Conservation (phyloP, 2,797 vertebrate species). For the Carapus acus region DNA sequence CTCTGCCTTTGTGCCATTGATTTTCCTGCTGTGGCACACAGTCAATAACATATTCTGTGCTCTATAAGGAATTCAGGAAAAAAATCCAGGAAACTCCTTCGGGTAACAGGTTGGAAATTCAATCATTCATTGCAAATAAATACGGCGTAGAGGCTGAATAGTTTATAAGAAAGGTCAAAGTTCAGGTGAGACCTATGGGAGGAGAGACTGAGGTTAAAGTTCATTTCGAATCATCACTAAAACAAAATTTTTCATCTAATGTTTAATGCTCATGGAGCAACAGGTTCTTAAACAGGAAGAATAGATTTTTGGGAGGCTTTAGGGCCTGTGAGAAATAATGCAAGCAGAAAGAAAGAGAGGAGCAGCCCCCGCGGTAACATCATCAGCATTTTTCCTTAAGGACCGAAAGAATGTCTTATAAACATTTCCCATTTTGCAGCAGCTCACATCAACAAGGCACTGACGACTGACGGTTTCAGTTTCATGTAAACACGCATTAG, state of each 20-base stretch:
- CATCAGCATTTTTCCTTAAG: background rate
- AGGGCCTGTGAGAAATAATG: background rate
- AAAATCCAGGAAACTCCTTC: background rate
- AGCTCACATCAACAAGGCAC: background rate
- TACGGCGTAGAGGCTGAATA: background rate
- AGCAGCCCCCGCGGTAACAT: no score
- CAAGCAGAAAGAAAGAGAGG: no score
- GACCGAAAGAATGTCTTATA: background rate
- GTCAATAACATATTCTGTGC: slow-evolving; percentile 21
- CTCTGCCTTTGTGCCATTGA: slow-evolving; percentile 3
- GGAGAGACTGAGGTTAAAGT: slow-evolving; percentile 1
- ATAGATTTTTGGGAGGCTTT: slow-evolving; percentile 7
- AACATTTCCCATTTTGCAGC: background rate
- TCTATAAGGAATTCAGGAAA: background rate
- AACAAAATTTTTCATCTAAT: background rate
- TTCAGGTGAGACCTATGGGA: background rate
- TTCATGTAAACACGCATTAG: no score
- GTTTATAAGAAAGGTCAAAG: slow-evolving; percentile 15
- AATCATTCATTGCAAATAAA: slow-evolving; percentile 3
- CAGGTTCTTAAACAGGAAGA: slow-evolving; percentile 5
- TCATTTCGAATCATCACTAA: slow-evolving; percentile 8
- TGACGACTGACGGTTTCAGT: background rate
- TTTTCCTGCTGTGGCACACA: background rate
- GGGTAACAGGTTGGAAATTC: slow-evolving; percentile 17
- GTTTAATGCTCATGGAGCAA: slow-evolving; percentile 11